Conservation (phyloP, 2,113 vertebrate species). For the Myiozetetes cayanensis region DNA sequence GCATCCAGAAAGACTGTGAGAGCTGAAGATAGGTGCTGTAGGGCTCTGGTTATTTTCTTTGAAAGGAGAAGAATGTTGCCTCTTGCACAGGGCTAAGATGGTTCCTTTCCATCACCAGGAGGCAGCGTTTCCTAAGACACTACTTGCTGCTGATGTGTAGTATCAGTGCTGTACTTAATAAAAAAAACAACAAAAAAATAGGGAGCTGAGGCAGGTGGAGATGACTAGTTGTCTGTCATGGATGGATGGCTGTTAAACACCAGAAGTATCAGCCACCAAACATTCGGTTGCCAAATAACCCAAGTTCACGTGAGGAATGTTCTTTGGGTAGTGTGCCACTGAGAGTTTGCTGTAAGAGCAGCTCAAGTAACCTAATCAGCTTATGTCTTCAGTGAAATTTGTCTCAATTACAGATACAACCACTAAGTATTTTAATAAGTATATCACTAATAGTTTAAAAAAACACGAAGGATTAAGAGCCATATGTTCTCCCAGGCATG, state of each 20-base stretch:
- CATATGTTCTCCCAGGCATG: neutral
- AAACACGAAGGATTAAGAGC: neutral
- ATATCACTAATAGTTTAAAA: slow-evolving; percentile 1
- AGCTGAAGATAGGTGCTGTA: neutral
- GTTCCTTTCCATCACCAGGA: neutral
- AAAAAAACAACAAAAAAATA: neutral
- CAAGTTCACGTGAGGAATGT: neutral
- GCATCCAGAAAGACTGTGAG: neutral
- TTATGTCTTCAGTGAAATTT: neutral
- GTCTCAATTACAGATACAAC: slow-evolving; percentile 28
- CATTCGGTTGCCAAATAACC: neutral
- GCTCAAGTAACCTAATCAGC: neutral
- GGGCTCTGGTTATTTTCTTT: neutral
- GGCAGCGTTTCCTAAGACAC: neutral
- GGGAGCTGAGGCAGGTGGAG: neutral
- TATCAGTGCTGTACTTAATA: neutral
- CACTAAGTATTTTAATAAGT: neutral
- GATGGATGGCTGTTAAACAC: neutral
- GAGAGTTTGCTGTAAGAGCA: neutral
- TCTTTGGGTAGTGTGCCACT: neutral
- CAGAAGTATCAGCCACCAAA: neutral
- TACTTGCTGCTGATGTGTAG: neutral
- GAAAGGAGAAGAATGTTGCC: neutral
- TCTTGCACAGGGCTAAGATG: neutral
- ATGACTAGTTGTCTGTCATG: neutral